A percentile compares a stretch with the other conserved stretches of the same genome.
Conservation (phyloP, 92 coral and sea anemone genomes). For the Heteractis magnifica region DNA sequence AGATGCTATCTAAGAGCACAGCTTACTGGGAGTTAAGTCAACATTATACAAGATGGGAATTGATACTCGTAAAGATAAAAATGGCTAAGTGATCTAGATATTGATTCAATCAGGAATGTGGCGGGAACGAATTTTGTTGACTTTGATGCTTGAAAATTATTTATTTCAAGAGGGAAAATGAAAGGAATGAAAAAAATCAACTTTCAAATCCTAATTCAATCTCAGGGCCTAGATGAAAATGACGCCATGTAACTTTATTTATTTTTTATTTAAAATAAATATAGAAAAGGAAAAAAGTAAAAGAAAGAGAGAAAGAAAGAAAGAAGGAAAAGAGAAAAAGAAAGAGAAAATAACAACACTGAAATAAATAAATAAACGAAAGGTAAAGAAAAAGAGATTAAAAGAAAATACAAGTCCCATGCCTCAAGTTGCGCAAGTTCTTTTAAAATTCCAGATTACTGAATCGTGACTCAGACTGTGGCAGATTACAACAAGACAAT, state of each 20-base stretch:
- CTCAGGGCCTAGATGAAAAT: too few relatives aligned
- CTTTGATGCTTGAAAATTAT: not conserved
- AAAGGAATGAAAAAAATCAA: not conserved
- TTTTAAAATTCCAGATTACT: too few relatives aligned
- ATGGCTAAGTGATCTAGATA: not conserved
- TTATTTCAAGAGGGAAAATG: not conserved
- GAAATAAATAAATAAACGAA: not conserved
- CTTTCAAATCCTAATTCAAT: too few relatives aligned
- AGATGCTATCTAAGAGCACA: not conserved
- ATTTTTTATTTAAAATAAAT: too few relatives aligned
- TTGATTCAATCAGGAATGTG: not conserved
- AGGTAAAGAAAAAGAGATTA: not conserved
- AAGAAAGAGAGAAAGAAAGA: not conserved
- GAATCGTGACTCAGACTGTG: too few relatives aligned
- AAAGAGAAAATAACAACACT: not conserved
- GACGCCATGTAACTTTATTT: too few relatives aligned
- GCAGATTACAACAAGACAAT: too few relatives aligned
- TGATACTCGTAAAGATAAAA: not conserved
- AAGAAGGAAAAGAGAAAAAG: not conserved
- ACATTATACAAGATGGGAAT: not conserved
- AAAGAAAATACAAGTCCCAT: not conserved
- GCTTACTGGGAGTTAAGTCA: not conserved
- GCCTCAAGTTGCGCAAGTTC: too few relatives aligned
- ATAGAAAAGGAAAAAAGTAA: not conserved
- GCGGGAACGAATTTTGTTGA: too few relatives aligned